Conservation (phyloP, 2,888 invertebrate species). For the Lepidocyrtinus sp. region DNA sequence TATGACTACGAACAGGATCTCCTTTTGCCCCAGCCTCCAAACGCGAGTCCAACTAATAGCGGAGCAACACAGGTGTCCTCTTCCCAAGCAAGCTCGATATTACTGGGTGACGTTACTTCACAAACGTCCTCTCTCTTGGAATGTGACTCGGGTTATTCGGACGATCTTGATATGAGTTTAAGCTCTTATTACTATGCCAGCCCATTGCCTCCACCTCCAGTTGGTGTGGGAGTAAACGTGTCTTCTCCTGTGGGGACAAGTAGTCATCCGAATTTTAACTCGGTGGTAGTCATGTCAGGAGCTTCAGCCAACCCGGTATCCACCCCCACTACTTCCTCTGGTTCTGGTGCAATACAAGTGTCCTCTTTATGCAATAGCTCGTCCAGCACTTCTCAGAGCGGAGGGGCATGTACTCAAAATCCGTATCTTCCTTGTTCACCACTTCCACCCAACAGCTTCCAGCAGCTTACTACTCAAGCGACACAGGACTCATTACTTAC, state of each 20-base stretch:
- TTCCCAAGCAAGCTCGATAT: slow-evolving; percentile 18
- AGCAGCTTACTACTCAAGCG: slow-evolving; percentile 28
- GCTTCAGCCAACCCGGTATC: slow-evolving; percentile 12
- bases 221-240: background rate
- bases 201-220: slow-evolving; percentile 34
- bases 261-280: slow-evolving; percentile 32
- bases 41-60: slow-evolving; percentile 34
- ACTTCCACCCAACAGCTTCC: slow-evolving; percentile 34
- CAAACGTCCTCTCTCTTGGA: slow-evolving; percentile 60
- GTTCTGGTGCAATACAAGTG: slow-evolving; percentile 30
- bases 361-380: slow-evolving; percentile 18
- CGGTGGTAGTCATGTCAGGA: slow-evolving; percentile 41
- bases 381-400: background rate
- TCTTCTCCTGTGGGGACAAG: slow-evolving; percentile 27
- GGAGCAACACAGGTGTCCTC: slow-evolving; percentile 19
- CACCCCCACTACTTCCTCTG: slow-evolving; percentile 24
- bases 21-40: slow-evolving; percentile 42
- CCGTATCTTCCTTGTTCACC: slow-evolving; percentile 31
- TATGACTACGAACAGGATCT: slow-evolving; percentile 69
- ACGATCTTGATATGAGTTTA: slow-evolving; percentile 63
- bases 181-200: slow-evolving; percentile 66
- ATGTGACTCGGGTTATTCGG: slow-evolving; percentile 69
- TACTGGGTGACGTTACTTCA: slow-evolving; percentile 31
- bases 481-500: background rate
- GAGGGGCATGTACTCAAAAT: background rate